Base-by-base conservation (phyloP, 1,140 invertebrate species). In the Melipona quadrifasciata region DNA sequence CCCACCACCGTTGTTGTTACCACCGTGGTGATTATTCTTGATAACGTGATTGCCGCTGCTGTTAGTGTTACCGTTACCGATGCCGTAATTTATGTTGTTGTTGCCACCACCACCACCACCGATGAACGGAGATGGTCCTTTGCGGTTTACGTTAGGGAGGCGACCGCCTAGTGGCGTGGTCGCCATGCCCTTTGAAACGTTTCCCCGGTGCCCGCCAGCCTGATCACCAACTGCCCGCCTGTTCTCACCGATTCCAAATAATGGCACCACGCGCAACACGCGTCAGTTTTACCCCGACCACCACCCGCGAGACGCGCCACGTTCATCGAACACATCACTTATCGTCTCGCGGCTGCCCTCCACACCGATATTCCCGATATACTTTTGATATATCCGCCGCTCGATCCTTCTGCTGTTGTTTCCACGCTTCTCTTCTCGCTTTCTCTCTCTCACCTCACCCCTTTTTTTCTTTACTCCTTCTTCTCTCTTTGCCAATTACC, bases 121-220 rank as follows among this genome's bases (percentile, higher is more conserved):
- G 89, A 91, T 87, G 84, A 90, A 93, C 92, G 93, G 92, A 91
- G 93, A 94, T 87, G 92, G 93, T 93, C 93, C 93, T 94, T 94
- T 94, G 88, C 93, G 93, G 88, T 93, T 94, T 90, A 93, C 91
- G 92, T 93, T 94, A 93, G 94, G 94, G 94, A 94, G 93, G 94
- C 93, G 93, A 94, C 93, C 94, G 93, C 93, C 94, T 94, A 94
- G 92, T 94, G 93, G 94, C 94, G 94, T 94, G 93, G 94, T 94
- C 94, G 94, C 93, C 93, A 94, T 94, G 94, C 93, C 93, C 93
- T 94, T 94, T 91, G 91, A 94, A 93, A 93, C 93, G 92, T 93
- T 94, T 93, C 94, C 94, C 93, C 93, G 92, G 93, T 92, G 91
- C 94, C 94, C 94, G 94, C 94, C 93, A 94, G 93, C 94, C 94